These are phyloP conservation scores for Drosophila ogumai DNA, from an alignment of 1,140 invertebrate genomes.

Conservation along the genomic window DNA sequence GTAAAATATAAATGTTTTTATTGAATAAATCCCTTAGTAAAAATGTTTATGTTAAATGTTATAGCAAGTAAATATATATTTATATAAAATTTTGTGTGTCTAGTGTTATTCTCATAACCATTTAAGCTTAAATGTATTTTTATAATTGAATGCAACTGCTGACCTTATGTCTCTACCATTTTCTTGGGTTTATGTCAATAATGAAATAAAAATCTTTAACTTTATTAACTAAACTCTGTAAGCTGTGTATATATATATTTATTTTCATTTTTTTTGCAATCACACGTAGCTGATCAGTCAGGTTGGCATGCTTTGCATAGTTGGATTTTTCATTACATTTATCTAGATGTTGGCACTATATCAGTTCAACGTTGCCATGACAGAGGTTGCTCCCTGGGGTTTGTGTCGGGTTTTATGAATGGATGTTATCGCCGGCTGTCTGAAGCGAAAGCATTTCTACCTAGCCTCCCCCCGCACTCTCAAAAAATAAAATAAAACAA, in stretches of 20 bases:
- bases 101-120: background rate
- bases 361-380: slow-evolving; percentile 36
- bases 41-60: too few species aligned
- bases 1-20: background rate
- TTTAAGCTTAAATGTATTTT: background rate
- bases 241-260: background rate
- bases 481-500: slow-evolving; percentile 28
- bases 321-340: slow-evolving; percentile 26
- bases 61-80: too few species aligned
- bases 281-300: slow-evolving; percentile 27
- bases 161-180: background rate
- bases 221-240: background rate
- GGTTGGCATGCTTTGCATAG: slow-evolving; percentile 13
- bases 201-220: background rate
- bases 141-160: background rate
- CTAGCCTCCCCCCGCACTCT: background rate
- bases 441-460: slow-evolving; percentile 41
- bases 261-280: background rate
- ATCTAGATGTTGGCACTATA: slow-evolving; percentile 30
- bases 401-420: slow-evolving; percentile 56
- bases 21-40: background rate
- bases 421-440: slow-evolving; percentile 49
- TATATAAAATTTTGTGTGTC: too few species aligned
- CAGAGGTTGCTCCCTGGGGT: slow-evolving; percentile 9
- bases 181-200: background rate